These are phyloP conservation scores for Ceratoteleas bidentatus DNA, from an alignment of 1,140 invertebrate genomes.

Conservation along the genomic window DNA sequence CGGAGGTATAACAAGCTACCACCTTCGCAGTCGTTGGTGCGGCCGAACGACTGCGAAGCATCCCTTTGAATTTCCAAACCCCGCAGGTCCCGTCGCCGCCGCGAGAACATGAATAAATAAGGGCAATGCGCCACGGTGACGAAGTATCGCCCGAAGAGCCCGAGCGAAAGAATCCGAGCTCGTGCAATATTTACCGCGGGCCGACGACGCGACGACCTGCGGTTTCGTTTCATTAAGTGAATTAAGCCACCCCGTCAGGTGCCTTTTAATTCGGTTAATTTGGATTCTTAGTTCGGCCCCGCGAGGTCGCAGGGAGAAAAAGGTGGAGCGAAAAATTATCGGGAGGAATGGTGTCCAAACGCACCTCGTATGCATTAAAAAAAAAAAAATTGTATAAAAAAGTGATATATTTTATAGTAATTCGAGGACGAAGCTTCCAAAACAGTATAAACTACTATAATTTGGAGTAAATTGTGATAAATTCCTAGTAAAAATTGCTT, in stretches of 20 bases:
- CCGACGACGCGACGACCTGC: conserved; percentile 12
- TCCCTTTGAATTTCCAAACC: conserved; percentile 74
- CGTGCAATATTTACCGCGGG: conserved; percentile 47
- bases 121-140: conserved; percentile 72
- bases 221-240: conserved; percentile 44
- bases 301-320: too few relatives aligned
- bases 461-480: too few relatives aligned
- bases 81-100: conserved; percentile 64
- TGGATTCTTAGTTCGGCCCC: not conserved
- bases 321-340: too few relatives aligned
- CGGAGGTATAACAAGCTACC: conserved; percentile 66
- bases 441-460: too few relatives aligned
- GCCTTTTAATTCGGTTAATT: conserved; percentile 17
- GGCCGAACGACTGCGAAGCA: conserved; percentile 62
- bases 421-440: too few relatives aligned
- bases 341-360: too few relatives aligned
- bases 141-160: conserved; percentile 60
- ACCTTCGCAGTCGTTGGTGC: conserved; percentile 69
- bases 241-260: conserved; percentile 20
- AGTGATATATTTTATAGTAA: too few relatives aligned
- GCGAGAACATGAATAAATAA: conserved; percentile 79
- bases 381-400: too few relatives aligned
- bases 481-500: too few relatives aligned
- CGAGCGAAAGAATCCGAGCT: conserved; percentile 57
- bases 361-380: too few relatives aligned